A percentile compares a stretch with the other conserved stretches of the same genome.
Conservation (phyloP, 2,797 vertebrate species). For the Pantherophis vulpinus region DNA sequence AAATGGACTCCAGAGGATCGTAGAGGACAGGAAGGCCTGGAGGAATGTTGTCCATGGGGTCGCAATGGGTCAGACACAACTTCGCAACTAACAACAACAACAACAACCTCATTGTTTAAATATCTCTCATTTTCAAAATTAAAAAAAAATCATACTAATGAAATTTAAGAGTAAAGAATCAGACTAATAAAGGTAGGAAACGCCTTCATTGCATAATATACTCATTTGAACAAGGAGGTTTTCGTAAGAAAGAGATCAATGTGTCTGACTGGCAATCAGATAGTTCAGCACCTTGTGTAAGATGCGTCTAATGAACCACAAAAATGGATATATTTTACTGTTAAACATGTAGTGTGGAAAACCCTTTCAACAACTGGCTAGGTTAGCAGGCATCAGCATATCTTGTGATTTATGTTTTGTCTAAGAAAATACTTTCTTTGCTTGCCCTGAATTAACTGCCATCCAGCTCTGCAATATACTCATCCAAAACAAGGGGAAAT, state of each 20-base stretch:
- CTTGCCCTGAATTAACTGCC: neutral
- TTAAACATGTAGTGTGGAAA: neutral
- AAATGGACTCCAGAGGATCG: no score
- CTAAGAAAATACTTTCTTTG: neutral
- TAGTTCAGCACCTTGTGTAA: neutral
- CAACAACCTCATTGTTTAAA: neutral
- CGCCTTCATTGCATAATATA: neutral
- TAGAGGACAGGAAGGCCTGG: no score
- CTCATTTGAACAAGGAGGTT: neutral
- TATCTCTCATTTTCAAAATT: neutral
- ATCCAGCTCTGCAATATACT: neutral
- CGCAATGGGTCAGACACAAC: no score
- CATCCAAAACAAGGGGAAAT: neutral
- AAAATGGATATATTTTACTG: neutral
- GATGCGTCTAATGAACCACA: neutral
- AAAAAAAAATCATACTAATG: neutral
- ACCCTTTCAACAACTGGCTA: neutral
- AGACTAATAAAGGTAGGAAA: neutral
- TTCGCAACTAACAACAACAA: no score
- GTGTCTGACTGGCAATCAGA: neutral
- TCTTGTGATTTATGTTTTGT: neutral
- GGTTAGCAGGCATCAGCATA: neutral
- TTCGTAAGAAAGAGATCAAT: neutral
- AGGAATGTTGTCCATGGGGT: no score
- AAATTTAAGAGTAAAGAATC: neutral